A percentile compares a stretch with the other conserved stretches of the same genome.
These are phyloP conservation scores for Drosophila nr. medialis DNA, from an alignment of 2,888 invertebrate species.

Conservation along the genomic window DNA sequence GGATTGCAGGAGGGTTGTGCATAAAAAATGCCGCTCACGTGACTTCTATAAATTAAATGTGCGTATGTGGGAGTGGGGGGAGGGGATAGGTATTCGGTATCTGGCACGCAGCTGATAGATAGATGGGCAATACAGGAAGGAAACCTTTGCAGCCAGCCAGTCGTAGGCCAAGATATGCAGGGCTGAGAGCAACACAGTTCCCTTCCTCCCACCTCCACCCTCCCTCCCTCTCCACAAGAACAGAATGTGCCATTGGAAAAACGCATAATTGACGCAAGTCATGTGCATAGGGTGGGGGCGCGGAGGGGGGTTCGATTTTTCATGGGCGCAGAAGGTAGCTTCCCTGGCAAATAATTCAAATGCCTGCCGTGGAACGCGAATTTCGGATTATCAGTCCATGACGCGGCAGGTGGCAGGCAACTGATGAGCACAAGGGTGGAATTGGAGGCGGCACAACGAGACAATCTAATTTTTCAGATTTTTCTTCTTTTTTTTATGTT, in stretches of 20 bases:
- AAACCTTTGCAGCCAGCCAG: constrained; percentile 33
- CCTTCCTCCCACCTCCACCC: neutral
- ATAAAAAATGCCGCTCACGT: constrained; percentile 75
- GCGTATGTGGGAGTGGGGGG: constrained; percentile 29
- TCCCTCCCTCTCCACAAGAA: neutral
- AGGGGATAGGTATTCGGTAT: constrained; percentile 19
- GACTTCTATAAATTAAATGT: constrained; percentile 76
- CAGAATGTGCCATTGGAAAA: constrained; percentile 33
- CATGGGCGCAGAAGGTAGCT: neutral
- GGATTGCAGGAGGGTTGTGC: constrained; percentile 14
- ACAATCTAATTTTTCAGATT: constrained; percentile 25
- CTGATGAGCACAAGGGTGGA: neutral
- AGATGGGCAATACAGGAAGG: constrained; percentile 30
- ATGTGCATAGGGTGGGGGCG: constrained; percentile 41
- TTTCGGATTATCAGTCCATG: constrained; percentile 51
- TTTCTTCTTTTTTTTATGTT: neutral
- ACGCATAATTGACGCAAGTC: constrained; percentile 69
- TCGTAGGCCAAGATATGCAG: constrained; percentile 5
- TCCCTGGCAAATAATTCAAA: constrained; percentile 37
- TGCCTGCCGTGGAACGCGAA: constrained; percentile 41
- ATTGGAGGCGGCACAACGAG: neutral
- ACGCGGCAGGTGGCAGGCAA: constrained; percentile 36
- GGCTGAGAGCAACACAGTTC: neutral
- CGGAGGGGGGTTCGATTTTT: neutral
- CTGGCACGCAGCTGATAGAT: constrained; percentile 38